These are phyloP conservation scores for Linurgus olivaceus DNA, from an alignment of 2,797 vertebrate species.

Conservation along the genomic window DNA sequence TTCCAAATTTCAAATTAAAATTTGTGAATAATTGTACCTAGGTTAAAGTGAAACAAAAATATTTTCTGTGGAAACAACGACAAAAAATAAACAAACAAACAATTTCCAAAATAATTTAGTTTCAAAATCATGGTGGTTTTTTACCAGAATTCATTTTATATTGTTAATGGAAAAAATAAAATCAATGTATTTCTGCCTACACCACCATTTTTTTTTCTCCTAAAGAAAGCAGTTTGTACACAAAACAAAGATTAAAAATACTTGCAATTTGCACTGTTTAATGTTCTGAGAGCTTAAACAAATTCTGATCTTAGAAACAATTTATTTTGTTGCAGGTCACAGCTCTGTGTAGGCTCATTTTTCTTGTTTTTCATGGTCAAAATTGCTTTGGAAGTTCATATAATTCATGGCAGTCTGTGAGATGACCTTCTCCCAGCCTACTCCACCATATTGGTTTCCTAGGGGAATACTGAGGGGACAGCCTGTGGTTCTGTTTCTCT, in stretches of 20 bases:
- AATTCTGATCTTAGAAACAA: neutral
- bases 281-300: neutral
- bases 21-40: neutral
- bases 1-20: neutral
- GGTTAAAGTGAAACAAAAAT: neutral
- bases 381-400: neutral
- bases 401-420: neutral
- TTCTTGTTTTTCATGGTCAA: neutral
- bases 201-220: neutral
- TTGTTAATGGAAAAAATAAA: neutral
- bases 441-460: neutral
- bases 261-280: neutral
- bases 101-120: accelerated
- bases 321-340: neutral
- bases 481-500: neutral
- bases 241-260: neutral
- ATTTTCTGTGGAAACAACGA: neutral
- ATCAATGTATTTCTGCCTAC: neutral
- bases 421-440: neutral
- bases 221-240: neutral
- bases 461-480: neutral
- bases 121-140: accelerated
- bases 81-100: neutral
- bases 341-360: neutral
- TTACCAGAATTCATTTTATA: accelerated